Evolutionary conservation across 2,888 invertebrate genomes (phyloP), one percentile per base, ranked within the genome.

Genomic region (Agriopis marginaria): DNA sequence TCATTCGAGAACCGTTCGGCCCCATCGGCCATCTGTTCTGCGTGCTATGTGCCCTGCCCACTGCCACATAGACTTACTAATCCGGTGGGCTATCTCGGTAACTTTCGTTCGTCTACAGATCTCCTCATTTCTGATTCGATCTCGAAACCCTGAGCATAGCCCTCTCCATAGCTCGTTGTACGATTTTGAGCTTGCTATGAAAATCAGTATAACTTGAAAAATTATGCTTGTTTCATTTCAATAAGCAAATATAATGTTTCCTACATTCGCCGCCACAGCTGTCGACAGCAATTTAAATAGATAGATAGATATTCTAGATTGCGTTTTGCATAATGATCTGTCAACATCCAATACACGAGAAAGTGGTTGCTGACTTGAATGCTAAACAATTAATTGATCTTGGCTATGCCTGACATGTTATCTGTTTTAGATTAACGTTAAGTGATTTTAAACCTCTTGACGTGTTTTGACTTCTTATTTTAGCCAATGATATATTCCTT

Each of bases 251-350:
- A 53, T 32, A n/a, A 62, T 62, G 47, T 60, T 63, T 49, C 53
- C 47, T n/a, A 17, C 47, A 14, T 58, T 49, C 3, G 12, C 44
- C 8, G 50, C 39, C 45, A 39, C 64, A 50, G 32, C 11, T 50
- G 17, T 45, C 39, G 50, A 60, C 60, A 55, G 55, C 61, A 50
- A 61, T 68, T 42, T 58, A 60, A 54, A 44, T 56, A 45, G 54
- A n/a, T 58, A 58, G 45, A 45, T 58, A 45, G 12, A 53, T 58
- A 55, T 23, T 63, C 68, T 55, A 60, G 63, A 68, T 58, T 56
- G 23, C 32, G 14, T 39, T 69, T 63, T 59, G 70, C 70, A 70
- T 70, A 66, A 66, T 62, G 53, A 53, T 50, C 58, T 66, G 70
- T 70, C 66, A 66, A 63, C 70, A 70, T 66, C 53, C 47, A 55